Evolutionary conservation across 2,797 vertebrate species (phyloP).

Genomic region (Peromyscus eremicus): DNA sequence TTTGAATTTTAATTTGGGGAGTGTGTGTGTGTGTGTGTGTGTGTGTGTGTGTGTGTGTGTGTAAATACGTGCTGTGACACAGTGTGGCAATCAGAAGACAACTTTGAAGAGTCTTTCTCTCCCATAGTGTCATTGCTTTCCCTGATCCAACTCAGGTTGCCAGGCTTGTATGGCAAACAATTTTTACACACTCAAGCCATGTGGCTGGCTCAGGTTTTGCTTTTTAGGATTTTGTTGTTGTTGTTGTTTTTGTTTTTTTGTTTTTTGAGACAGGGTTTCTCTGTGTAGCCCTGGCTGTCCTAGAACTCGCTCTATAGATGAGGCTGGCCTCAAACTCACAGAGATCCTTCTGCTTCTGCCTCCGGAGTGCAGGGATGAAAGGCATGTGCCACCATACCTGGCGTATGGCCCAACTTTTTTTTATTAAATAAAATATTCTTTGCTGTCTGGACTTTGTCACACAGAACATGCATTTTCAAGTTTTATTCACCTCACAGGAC

Average conservation of each 20-base stretch:
- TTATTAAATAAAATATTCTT: background rate
- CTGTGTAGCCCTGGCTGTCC: background rate
- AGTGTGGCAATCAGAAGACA: too few species aligned
- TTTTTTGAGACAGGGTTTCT: background rate
- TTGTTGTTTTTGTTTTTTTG: background rate
- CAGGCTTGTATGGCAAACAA: background rate
- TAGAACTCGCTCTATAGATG: background rate
- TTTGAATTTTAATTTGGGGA: background rate
- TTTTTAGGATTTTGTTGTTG: too few species aligned
- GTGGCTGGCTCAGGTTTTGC: too few species aligned
- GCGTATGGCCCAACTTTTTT: background rate
- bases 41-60: too few species aligned
- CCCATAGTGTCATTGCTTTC: too few species aligned
- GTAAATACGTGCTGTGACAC: too few species aligned
- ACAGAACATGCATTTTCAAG: background rate
- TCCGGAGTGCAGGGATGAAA: background rate
- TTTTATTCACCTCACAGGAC: background rate
- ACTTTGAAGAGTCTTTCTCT: background rate
- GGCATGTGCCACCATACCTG: background rate
- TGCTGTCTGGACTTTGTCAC: conserved; percentile 49
- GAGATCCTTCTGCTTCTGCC: background rate
- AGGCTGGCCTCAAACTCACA: background rate
- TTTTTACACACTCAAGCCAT: background rate
- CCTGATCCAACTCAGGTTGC: background rate
- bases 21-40: too few species aligned